These are phyloP conservation scores for Liparis tanakae DNA, from an alignment of 2,797 vertebrate genomes.

Conservation along the genomic window DNA sequence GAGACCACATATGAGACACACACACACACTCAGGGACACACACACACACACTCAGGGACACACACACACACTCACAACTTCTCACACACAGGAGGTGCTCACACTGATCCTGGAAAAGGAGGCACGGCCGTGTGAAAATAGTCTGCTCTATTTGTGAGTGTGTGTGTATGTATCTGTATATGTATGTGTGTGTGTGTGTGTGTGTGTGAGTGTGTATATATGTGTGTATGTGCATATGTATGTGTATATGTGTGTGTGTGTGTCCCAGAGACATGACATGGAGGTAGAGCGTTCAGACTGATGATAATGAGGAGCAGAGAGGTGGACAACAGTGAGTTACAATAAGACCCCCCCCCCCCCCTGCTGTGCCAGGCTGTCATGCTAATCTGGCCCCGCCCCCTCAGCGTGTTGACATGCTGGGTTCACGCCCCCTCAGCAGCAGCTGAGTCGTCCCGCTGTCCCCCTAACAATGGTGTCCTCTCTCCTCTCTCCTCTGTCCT, in stretches of 20 bases:
- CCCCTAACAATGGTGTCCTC: constrained; percentile 71
- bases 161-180: constrained; percentile 39
- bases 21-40: no score
- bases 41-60: no score
- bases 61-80: no score
- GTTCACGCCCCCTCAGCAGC: constrained; percentile 71
- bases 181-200: constrained; percentile 3
- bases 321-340: constrained; percentile 42
- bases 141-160: constrained; percentile 55
- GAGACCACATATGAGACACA: no score
- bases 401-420: constrained; percentile 74
- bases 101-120: constrained; percentile 40
- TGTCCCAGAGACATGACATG: constrained; percentile 65
- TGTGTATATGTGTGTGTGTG: neutral
- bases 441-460: constrained; percentile 64
- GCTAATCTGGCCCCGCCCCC: constrained; percentile 58
- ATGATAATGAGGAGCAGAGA: constrained; percentile 42
- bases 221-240: constrained; percentile 39
- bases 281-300: constrained; percentile 52
- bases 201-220: constrained; percentile 27
- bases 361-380: constrained; percentile 62
- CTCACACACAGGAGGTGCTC: neutral
- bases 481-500: constrained; percentile 29
- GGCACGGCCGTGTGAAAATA: constrained; percentile 39
- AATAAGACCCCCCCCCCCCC: constrained; percentile 35